Evolutionary conservation across 2,888 invertebrate genomes (phyloP).

Genomic region (Calliopum simillimum): DNA sequence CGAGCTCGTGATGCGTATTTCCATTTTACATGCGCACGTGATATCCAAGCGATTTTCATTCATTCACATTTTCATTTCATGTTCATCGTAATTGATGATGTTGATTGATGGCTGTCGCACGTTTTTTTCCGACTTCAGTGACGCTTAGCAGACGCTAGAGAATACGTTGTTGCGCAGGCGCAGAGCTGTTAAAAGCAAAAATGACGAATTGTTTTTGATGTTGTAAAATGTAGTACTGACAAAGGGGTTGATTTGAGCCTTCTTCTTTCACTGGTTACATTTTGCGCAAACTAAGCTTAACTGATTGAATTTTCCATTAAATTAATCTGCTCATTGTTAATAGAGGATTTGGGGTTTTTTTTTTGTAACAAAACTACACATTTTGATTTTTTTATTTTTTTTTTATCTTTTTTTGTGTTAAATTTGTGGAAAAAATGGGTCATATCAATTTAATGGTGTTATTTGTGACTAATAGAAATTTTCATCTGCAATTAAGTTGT

Average conservation of each 20-base stretch:
- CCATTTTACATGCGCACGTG: background rate
- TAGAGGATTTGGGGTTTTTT: too few species aligned
- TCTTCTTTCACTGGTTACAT: background rate
- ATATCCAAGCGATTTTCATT: background rate
- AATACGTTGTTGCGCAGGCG: background rate
- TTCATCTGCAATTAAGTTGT: background rate
- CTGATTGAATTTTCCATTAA: background rate
- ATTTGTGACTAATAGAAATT: background rate
- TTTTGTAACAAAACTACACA: too few species aligned
- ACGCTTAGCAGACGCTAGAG: background rate
- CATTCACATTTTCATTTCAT: too few species aligned
- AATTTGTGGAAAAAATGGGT: background rate
- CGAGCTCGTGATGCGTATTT: background rate
- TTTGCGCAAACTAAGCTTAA: background rate
- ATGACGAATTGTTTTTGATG: conserved; percentile 6
- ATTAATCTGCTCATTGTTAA: background rate
- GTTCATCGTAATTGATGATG: background rate
- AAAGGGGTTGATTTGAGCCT: background rate
- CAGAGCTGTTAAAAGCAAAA: background rate
- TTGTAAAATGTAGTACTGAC: background rate
- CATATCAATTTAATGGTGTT: background rate
- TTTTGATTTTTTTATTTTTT: background rate
- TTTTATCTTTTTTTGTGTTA: background rate
- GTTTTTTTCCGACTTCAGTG: background rate
- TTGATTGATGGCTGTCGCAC: background rate